Base-by-base conservation (phyloP, 1,140 invertebrate species). In the Sarcophaga bullata region DNA sequence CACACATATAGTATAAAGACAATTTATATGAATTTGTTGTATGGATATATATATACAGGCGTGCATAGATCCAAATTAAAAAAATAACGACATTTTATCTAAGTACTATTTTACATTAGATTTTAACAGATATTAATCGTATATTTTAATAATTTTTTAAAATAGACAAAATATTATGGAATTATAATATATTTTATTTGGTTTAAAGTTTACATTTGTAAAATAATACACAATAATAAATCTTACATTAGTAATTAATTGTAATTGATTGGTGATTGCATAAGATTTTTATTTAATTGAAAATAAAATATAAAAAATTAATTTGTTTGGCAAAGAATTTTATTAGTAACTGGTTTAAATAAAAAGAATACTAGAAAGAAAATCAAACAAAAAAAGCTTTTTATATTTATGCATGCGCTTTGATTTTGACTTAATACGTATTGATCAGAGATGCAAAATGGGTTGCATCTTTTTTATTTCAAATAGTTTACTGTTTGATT, bases 241-340 rank as follows among this genome's bases (percentile, higher is more conserved):
- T 37, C 25, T 37, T 37, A 68, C 19, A 62, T 15, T 8, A 25
- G 1, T 58, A 58, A 58, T n/a, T 68, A 68, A 25, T 17, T n/a
- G n/a, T n/a, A 62, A 2, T 68, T 19, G 6, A 68, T 68, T 25
- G 62, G 62, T 68, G 62, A 19, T 68, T 68, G 62, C 62, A 68
- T 68, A 68, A 68, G 62, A 37, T 37, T 68, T 68, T 68, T 6
- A 68, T 68, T 68, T 68, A 6, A 13, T 15, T n/a, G 7, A 58
- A 58, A 58, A 58, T n/a, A n/a, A 58, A 58, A n/a, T 58, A 2
- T 2, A 37, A 37, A 37, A 37, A 37, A 37, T 15, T 58, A 58
- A 58, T 58, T 58, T 58, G 54, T 58, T 58, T 58, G 54, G 54
- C n/a, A 7, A 58, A 58, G 54, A n/a, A 58, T 68, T 68, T 68